Evolutionary conservation across 2,797 vertebrate species (phyloP).

Genomic region (Peromyscus eremicus): DNA sequence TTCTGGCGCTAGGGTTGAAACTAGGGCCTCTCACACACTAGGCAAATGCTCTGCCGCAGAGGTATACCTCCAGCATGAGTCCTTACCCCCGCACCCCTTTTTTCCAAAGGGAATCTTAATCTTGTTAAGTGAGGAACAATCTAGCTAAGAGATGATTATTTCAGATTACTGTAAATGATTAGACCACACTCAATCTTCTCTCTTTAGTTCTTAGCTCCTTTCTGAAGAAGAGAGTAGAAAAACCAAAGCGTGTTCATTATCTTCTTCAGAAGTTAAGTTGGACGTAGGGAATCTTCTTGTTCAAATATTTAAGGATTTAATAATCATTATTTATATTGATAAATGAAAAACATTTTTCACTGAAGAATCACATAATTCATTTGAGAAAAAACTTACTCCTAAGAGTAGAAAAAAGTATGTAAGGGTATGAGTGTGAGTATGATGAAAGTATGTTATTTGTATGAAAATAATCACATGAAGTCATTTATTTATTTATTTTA

Average conservation of each 20-base stretch:
- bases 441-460: too few species aligned
- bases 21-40: too few species aligned
- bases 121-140: neutral
- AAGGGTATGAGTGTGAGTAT: neutral
- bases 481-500: too few species aligned
- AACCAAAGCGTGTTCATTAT: slow-evolving; percentile 5
- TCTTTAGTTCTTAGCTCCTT: slow-evolving; percentile 7
- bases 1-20: neutral
- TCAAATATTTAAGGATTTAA: slow-evolving; percentile 26
- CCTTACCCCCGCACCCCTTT: neutral
- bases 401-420: neutral
- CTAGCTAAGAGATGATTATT: neutral
- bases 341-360: slow-evolving; percentile 22
- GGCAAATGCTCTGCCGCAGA: too few species aligned
- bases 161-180: neutral
- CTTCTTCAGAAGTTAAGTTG: neutral
- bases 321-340: slow-evolving; percentile 44
- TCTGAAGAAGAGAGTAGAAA: slow-evolving; percentile 49
- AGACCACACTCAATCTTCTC: neutral
- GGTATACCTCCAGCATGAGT: neutral
- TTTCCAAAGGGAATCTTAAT: neutral
- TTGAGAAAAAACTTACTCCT: slow-evolving; percentile 46
- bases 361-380: slow-evolving; percentile 51
- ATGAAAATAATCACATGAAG: neutral
- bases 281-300: neutral